These are phyloP conservation scores for Nesogale talazaci DNA, from an alignment of 2,113 vertebrate species.

Conservation along the genomic window DNA sequence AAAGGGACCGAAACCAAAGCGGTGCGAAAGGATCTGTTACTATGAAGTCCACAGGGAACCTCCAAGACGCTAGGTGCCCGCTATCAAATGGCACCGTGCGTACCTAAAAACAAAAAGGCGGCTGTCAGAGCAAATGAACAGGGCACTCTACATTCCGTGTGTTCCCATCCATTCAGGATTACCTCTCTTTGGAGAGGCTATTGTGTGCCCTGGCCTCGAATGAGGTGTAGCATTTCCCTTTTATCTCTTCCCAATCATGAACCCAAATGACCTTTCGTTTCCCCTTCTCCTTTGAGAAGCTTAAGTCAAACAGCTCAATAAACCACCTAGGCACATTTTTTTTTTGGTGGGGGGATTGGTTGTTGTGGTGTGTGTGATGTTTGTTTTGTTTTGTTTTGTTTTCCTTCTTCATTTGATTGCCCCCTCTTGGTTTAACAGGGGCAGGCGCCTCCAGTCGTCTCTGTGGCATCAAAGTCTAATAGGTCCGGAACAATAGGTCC, in stretches of 20 bases:
- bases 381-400: background rate
- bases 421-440: conserved; percentile 57
- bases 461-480: conserved; percentile 13
- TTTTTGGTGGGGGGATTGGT: too few species aligned
- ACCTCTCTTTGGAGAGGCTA: conserved; percentile 66
- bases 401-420: background rate
- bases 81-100: conserved; percentile 59
- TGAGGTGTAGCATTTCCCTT: conserved; percentile 75
- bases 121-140: conserved; percentile 70
- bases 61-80: conserved; percentile 28
- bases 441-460: conserved; percentile 68
- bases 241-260: conserved; percentile 74
- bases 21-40: conserved; percentile 34
- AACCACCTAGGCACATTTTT: conserved; percentile 54
- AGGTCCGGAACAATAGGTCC: conserved; percentile 35
- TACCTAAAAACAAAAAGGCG: conserved; percentile 71
- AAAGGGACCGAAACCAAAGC: conserved; percentile 39
- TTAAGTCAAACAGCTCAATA: conserved; percentile 46
- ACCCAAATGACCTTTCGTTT: conserved; percentile 75
- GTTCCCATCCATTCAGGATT: conserved; percentile 70
- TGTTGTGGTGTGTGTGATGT: too few species aligned
- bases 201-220: conserved; percentile 62
- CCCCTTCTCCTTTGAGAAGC: conserved; percentile 50
- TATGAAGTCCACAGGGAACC: conserved; percentile 47
- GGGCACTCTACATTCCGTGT: conserved; percentile 54